Conservation (phyloP, 2,113 vertebrate species). For the Nannospalax galili region DNA sequence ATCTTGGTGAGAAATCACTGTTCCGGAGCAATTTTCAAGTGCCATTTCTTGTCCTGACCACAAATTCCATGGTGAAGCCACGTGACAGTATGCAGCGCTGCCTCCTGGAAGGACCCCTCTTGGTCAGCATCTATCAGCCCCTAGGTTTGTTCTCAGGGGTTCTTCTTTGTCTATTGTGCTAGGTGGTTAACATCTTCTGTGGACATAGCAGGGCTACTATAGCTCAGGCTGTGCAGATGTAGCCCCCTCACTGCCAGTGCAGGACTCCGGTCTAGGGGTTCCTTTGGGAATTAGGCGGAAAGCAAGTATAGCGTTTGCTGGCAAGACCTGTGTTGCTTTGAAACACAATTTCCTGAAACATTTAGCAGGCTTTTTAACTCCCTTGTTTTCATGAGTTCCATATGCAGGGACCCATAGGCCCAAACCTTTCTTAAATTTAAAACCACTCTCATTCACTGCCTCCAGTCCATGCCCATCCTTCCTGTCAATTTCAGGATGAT, state of each 20-base stretch:
- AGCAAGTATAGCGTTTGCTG: neutral
- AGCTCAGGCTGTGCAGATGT: neutral
- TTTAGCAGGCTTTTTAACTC: neutral
- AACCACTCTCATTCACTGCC: neutral
- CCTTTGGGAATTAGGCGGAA: neutral
- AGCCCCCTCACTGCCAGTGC: neutral
- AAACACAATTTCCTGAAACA: neutral
- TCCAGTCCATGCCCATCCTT: neutral
- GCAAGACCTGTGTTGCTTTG: conserved; percentile 2
- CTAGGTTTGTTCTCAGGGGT: neutral
- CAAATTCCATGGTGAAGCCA: neutral
- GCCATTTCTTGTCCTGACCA: neutral
- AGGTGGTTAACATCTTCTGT: neutral
- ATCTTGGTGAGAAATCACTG: too few relatives aligned
- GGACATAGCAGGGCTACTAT: too few relatives aligned
- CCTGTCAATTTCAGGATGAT: neutral
- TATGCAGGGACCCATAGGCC: neutral
- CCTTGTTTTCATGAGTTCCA: neutral
- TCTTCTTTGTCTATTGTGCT: neutral
- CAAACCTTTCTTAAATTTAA: neutral
- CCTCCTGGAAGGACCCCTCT: neutral
- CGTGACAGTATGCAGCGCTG: neutral
- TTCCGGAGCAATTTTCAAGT: neutral
- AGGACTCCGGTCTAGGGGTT: neutral
- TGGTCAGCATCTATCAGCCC: neutral